Base-by-base conservation (phyloP, 2,888 invertebrate genomes). In the Ophion obscuratus region DNA sequence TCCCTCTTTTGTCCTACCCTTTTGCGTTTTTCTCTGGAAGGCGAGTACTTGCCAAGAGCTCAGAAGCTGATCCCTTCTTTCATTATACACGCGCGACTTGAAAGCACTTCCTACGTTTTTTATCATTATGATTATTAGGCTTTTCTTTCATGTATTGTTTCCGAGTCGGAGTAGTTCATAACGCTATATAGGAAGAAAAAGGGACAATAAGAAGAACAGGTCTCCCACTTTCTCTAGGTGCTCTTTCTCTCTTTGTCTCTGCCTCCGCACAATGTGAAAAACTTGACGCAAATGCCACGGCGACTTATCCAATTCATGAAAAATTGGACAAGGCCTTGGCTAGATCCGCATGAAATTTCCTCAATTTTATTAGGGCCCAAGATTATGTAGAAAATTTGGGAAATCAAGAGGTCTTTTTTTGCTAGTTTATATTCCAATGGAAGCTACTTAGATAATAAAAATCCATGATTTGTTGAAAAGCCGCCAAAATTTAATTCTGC, bases 61-160 rank as follows among this genome's bases (percentile, higher is more conserved):
- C 47, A 47, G 14, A 47, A 14, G 47, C 59, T 24, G 24, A 57
- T 67, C 36, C 76, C 57, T 73, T 14, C 14, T 20, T 59, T 61
- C 61, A n/a, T 61, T 74, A 0, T 31, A 31, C 36, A 84, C 90
- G 90, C 89, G 90, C 91, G 86, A 89, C 83, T 87, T 80, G 80
- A 64, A 86, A 79, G 84, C 83, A 89, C 87, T 87, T 87, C 40
- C 40, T 40, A 40, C 40, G 40, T 83, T 87, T 88, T 75, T 85
- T 73, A 71, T 85, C 84, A 88, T 90, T 90, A 74, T 80, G 82
- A 86, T 88, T 88, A 91, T 91, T 90, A 90, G 86, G 83, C 85
- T 86, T 81, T 73, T 57, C 81, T 87, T 86, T 74, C 86, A 83
- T 83, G 87, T 81, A 87, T 87, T 77, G 83, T 81, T 70, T 66